phyloP scores from a whole-genome alignment of 92 coral and sea anemone genomes.

The Palythoa caribaeorum region DNA sequence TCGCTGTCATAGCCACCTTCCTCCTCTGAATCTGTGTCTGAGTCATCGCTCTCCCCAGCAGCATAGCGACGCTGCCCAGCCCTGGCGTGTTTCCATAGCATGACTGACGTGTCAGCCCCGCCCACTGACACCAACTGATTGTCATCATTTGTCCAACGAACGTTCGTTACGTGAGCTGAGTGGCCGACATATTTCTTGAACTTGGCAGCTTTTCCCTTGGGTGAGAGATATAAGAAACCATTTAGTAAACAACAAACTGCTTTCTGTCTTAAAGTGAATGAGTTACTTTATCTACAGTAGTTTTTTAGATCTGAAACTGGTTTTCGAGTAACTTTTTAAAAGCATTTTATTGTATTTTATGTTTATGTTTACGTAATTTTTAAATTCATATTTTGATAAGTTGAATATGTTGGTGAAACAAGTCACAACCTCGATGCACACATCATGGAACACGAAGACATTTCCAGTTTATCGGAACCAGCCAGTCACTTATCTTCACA shows the following conservation, averaged over 20 bases:
- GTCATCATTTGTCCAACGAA: constrained; percentile 98
- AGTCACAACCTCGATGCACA: no score
- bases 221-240: not conserved
- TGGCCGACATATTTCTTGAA: constrained; percentile 96
- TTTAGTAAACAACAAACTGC: not conserved
- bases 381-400: no score
- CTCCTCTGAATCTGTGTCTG: constrained; percentile 98
- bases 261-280: no score
- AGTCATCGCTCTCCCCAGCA: constrained; percentile 97
- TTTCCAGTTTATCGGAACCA: no score
- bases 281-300: no score
- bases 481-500: no score
- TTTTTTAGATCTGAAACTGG: no score
- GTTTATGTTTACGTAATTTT: no score
- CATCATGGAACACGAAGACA: no score
- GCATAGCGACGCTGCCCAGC: constrained; percentile 76
- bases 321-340: no score
- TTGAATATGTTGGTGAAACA: no score
- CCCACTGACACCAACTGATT: constrained; percentile 90
- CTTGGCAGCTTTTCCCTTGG: constrained; percentile 95
- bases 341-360: no score
- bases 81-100: constrained; percentile 95
- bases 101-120: constrained; percentile 98
- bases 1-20: constrained; percentile 99
- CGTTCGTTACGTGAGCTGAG: constrained; percentile 99